Evolutionary conservation across 2,888 invertebrate species (phyloP), one percentile per base, ranked within the genome.

Genomic region (Nysson spinosus): DNA sequence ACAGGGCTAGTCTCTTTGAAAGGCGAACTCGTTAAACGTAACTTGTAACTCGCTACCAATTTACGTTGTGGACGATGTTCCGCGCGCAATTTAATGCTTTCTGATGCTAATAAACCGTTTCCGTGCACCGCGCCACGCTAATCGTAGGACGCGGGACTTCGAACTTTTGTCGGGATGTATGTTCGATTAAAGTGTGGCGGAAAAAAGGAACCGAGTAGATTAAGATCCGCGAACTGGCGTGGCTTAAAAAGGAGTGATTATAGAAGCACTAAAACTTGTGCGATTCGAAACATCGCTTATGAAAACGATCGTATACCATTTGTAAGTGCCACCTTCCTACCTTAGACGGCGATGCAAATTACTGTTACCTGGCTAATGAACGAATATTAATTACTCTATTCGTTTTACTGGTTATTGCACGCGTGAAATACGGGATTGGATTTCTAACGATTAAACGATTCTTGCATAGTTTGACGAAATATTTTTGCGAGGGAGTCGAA

Each of bases 91-190:
- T 77, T 74, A 76, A 77, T 72, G 51, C 60, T 49, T 9, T 37
- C 61, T 35, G 54, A 68, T 67, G 46, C 69, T 60, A 67, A 75
- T 74, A 77, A 75, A 77, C 60, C 60, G 63, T 72, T 61, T 69
- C 72, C 60, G 52, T 16, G 42, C 19, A n/a, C 39, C 1, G 17
- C 35, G 20, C 32, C 19, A 46, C 37, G 28, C 3, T 17, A 35
- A 30, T 62, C 52, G 68, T 61, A 50, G 47, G 16, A 12, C 26
- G 49, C 40, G 14, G 6, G 58, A n/a, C 43, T 43, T n/a, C 28
- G 30, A 20, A n/a, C n/a, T 30, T 61, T 57, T 20, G 54, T 62
- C 35, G 24, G 19, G 19, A 22, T 22, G 40, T 28, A 22, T 37
- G 58, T 63, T 56, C 71, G 60, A 68, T 64, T 37, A 61, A 54